Percentiles rank a stretch among this genome's conserved stretches.
Conservation (phyloP, 2,888 invertebrate species). For the Heliconius sara region DNA sequence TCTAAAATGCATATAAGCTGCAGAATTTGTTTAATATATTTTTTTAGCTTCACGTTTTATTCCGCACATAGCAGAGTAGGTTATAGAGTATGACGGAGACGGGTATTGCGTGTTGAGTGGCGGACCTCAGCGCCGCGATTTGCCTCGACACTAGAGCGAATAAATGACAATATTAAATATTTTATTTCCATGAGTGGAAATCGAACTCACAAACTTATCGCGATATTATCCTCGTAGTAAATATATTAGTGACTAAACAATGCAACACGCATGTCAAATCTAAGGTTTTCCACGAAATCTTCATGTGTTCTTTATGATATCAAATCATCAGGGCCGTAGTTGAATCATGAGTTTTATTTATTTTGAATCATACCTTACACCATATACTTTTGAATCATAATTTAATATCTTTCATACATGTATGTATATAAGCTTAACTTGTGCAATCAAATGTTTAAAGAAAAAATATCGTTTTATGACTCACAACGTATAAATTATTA, state of each 20-base stretch:
- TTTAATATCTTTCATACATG: not conserved
- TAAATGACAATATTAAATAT: too few species aligned
- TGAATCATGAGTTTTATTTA: conserved; percentile 3
- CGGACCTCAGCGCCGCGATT: too few species aligned
- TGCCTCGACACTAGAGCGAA: too few species aligned
- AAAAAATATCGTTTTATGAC: not conserved
- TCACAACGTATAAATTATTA: not conserved
- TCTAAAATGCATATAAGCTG: too few species aligned
- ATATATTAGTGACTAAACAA: not conserved
- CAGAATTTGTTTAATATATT: too few species aligned
- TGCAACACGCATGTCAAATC: not conserved
- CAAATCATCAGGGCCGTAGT: not conserved
- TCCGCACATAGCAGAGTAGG: too few species aligned
- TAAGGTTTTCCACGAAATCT: not conserved
- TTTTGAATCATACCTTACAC: not conserved
- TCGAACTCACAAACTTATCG: too few species aligned
- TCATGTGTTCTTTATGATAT: not conserved
- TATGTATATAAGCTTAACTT: not conserved
- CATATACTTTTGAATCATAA: not conserved
- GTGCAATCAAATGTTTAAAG: not conserved
- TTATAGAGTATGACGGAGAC: too few species aligned
- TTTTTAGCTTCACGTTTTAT: too few species aligned
- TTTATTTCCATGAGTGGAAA: too few species aligned
- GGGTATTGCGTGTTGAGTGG: not conserved
- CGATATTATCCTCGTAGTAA: not conserved